A percentile compares a stretch with the other conserved stretches of the same genome.
These are phyloP conservation scores for Melinaea menophilus DNA, from an alignment of 2,888 invertebrate species.

Conservation along the genomic window DNA sequence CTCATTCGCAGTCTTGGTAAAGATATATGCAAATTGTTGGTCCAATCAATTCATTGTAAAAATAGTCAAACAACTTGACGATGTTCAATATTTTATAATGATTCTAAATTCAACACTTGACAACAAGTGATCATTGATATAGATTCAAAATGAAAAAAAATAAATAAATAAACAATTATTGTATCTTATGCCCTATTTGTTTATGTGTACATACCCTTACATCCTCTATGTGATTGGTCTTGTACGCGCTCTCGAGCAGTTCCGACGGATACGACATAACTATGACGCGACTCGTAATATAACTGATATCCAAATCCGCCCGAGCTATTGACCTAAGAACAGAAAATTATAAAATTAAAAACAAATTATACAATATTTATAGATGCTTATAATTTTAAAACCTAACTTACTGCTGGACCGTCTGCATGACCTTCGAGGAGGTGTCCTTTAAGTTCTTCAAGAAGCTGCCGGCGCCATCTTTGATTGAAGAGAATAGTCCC, in stretches of 20 bases:
- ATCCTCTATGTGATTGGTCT: conserved; percentile 95
- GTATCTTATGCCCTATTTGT: background rate
- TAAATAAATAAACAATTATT: background rate
- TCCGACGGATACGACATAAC: conserved; percentile 98
- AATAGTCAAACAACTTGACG: background rate
- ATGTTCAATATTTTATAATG: background rate
- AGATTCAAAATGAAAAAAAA: no score
- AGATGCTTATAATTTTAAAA: no score
- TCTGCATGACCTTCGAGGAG: conserved; percentile 97
- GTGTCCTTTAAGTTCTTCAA: conserved; percentile 97
- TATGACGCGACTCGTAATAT: conserved; percentile 92
- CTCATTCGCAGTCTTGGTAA: no score
- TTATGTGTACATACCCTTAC: conserved; percentile 77
- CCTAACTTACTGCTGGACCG: conserved; percentile 89
- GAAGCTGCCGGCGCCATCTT: conserved; percentile 95
- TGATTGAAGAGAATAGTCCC: conserved; percentile 90
- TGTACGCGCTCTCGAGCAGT: conserved; percentile 94
- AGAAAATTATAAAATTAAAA: background rate
- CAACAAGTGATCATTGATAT: no score
- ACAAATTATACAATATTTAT: conserved; percentile 2
- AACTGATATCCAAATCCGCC: conserved; percentile 93
- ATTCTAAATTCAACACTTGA: no score
- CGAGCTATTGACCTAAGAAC: conserved; percentile 85
- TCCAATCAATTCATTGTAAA: background rate
- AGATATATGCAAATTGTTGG: no score